Evolutionary conservation across 2,888 invertebrate species (phyloP), one percentile per base, ranked within the genome.

Genomic region (Cecidostiba fungosa): DNA sequence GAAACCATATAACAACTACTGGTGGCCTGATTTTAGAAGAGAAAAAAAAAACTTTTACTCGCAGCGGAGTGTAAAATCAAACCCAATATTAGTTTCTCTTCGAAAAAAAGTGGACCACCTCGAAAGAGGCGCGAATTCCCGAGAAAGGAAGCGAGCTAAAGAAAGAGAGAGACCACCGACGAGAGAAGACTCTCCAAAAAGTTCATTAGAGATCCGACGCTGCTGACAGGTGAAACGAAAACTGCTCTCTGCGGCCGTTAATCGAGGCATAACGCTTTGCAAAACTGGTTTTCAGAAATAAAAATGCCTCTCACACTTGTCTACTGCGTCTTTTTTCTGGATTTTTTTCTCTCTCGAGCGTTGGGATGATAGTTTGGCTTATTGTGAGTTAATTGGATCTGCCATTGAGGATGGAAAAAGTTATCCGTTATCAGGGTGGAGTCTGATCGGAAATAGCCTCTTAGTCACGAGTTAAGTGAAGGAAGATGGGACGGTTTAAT

Each of bases 181-280:
- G 69, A 26, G 50, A 62, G 77, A n/a, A n/a, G 23, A 6, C 16
- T 62, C 29, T n/a, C 36, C 47, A 72, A 77, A 85, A 73, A 50
- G 39, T 79, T 76, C 73, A 69, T 29, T 36, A 69, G 47, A 32
- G 39, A 39, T 32, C 23, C 10, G 47, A 66, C 36, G 66, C 29
- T 50, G 16, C 74, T 36, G 86, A 86, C 86, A 86, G 81, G 86
- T 86, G 86, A 81, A 82, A 82, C 84, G 81, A 86, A 86, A 84
- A 84, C 47, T 62, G 54, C 69, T 62, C 39, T 19, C 19, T 10
- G 23, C 54, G 26, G 66, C 16, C 74, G 66, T 79, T 79, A 74
- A 84, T 79, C 73, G 74, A 74, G 74, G 79, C 84, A 62, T 26
- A 54, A 82, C 66, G 59, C 16, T 0, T 43, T 47, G 80, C 62